Conservation (phyloP, 2,888 invertebrate genomes). For the Seira sanloemensis region DNA sequence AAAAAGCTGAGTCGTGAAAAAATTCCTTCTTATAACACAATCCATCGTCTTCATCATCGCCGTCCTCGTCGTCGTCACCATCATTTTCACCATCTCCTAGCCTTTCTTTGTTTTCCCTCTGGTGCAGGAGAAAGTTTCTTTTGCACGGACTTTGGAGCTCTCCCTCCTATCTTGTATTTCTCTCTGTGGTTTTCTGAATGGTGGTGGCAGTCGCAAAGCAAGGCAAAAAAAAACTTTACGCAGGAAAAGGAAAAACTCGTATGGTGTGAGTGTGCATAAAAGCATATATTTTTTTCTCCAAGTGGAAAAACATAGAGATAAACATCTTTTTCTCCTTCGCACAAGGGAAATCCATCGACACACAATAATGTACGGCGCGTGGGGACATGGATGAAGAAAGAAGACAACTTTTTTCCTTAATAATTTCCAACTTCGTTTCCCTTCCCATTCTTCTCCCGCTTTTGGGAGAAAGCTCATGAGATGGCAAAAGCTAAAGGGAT, state of each 20-base stretch:
- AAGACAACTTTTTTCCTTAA: background rate
- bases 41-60: background rate
- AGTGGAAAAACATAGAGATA: constrained; percentile 22
- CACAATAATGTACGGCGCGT: constrained; percentile 57
- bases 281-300: background rate
- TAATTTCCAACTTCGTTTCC: background rate
- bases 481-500: constrained; percentile 62
- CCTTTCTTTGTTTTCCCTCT: background rate
- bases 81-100: background rate
- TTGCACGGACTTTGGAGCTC: background rate
- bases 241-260: constrained; percentile 5
- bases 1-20: background rate
- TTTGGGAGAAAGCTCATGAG: constrained; percentile 40
- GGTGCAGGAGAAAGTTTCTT: background rate
- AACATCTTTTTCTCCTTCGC: constrained; percentile 49
- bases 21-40: background rate
- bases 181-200: constrained; percentile 16
- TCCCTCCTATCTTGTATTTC: constrained; percentile 11
- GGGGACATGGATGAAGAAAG: constrained; percentile 34
- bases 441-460: background rate
- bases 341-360: constrained; percentile 55
- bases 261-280: constrained; percentile 25
- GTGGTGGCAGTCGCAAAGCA: constrained; percentile 22
- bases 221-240: background rate
- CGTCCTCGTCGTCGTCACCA: background rate